Evolutionary conservation across 2,888 invertebrate genomes (phyloP).

Genomic region (Phengaris alcon): DNA sequence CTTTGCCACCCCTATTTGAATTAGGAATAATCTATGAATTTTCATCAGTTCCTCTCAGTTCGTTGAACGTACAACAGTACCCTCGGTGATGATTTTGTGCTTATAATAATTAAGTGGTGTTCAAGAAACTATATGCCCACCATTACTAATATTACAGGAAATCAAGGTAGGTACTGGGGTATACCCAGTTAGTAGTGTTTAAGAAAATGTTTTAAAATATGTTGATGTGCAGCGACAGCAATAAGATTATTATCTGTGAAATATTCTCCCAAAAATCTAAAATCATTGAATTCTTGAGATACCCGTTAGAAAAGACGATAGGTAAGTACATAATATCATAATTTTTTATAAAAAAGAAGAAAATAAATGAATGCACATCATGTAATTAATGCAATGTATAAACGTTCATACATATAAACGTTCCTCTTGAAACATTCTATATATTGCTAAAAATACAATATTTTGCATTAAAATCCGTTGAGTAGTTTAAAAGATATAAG

Average conservation of each 20-base stretch:
- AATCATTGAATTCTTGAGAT: no score
- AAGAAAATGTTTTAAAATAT: background rate
- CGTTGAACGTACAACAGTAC: conserved; percentile 39
- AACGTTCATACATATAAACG: no score
- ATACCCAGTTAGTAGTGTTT: background rate
- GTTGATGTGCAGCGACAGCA: background rate
- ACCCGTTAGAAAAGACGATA: no score
- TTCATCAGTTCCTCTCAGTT: conserved; percentile 50
- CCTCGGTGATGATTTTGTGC: conserved; percentile 29
- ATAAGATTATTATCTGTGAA: background rate
- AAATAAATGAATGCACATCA: no score
- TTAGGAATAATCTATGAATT: conserved; percentile 53
- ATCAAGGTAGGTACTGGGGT: conserved; percentile 40
- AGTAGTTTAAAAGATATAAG: no score
- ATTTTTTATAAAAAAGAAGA: no score
- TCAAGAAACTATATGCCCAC: conserved; percentile 63
- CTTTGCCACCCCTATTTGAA: conserved; percentile 55
- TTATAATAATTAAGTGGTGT: conserved; percentile 26
- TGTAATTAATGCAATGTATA: no score
- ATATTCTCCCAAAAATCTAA: background rate
- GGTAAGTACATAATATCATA: no score
- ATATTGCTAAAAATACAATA: no score
- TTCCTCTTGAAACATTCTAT: no score
- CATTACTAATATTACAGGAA: conserved; percentile 52
- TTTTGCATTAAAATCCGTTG: no score